These are phyloP conservation scores for Orgyia antiqua DNA, from an alignment of 2,888 invertebrate genomes.

Conservation along the genomic window DNA sequence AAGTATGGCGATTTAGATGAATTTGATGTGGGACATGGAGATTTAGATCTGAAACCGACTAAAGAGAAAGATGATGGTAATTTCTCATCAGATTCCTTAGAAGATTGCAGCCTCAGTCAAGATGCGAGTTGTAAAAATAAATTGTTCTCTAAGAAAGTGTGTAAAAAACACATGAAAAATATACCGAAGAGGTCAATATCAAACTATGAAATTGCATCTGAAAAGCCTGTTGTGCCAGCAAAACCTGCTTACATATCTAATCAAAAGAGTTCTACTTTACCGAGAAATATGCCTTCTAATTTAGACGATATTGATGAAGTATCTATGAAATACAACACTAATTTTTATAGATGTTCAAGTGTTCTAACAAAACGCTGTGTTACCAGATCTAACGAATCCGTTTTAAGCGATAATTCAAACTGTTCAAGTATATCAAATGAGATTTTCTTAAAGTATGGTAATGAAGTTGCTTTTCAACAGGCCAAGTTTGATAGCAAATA, in stretches of 20 bases:
- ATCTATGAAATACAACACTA: slow-evolving; percentile 51
- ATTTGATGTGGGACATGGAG: slow-evolving; percentile 44
- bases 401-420: slow-evolving; percentile 71
- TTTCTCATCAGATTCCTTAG: slow-evolving; percentile 88
- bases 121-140: slow-evolving; percentile 73
- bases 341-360: slow-evolving; percentile 69
- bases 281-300: slow-evolving; percentile 73
- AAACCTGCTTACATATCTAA: slow-evolving; percentile 54
- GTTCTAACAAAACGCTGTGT: slow-evolving; percentile 76
- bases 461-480: slow-evolving; percentile 70
- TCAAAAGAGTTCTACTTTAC: slow-evolving; percentile 69
- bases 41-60: slow-evolving; percentile 60
- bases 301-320: slow-evolving; percentile 76
- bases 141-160: slow-evolving; percentile 70
- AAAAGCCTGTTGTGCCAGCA: slow-evolving; percentile 57
- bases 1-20: slow-evolving; percentile 81
- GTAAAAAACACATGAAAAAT: slow-evolving; percentile 73
- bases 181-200: slow-evolving; percentile 83
- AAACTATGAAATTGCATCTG: slow-evolving; percentile 84
- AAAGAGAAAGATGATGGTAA: slow-evolving; percentile 80
- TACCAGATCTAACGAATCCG: slow-evolving; percentile 77
- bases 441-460: slow-evolving; percentile 70
- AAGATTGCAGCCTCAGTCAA: slow-evolving; percentile 81
- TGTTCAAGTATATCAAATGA: slow-evolving; percentile 73
- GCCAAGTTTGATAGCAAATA: slow-evolving; percentile 65